Evolutionary conservation across 2,113 vertebrate species (phyloP), one percentile per base, ranked within the genome.

Genomic region (Odocoileus virginianus): DNA sequence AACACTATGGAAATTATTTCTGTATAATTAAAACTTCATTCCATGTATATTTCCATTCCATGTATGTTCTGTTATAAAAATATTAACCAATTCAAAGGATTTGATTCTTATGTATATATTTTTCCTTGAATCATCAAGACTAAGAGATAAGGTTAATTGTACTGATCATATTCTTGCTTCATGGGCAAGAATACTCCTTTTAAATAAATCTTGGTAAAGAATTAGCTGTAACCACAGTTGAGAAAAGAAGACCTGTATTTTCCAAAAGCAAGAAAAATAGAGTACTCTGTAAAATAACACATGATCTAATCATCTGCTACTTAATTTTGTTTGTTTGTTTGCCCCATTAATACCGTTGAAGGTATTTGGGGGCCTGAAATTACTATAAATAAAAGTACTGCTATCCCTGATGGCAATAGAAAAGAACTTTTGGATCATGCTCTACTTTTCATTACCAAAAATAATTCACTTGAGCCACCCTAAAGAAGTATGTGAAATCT

Each of bases 401-500:
- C 12, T 87, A 25, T 96, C 57, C 60, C 96, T 86, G 81, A 95
- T 57, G 78, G 43, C 79, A 91, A 43, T 95, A 89, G 78, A 87
- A 89, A 91, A 84, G n/a, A 97, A 57, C 88, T 94, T 97, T 60
- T 64, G 87, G 85, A 91, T 97, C 93, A 81, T 58, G 54, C 50
- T 92, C 85, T 93, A 91, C 61, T 97, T 98, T 94, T 30, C 95
- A 92, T 92, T 98, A 96, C 90, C 95, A 93, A 94, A 97, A 95
- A 98, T 96, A 93, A 83, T 43, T 85, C 52, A 47, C 30, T 89
- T 64, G 30, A 82, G 79, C 67, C 57, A 92, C 33, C 12, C 28
- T 79, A 79, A 92, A 87, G 61, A 71, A 84, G 54, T 36, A 55
- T 3, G 2, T 84, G 61, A 96, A 91, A 95, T 95, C 15, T 81